Evolutionary conservation across 2,888 invertebrate genomes (phyloP), one percentile per base, ranked within the genome.

Genomic region (Pomacea canaliculata): DNA sequence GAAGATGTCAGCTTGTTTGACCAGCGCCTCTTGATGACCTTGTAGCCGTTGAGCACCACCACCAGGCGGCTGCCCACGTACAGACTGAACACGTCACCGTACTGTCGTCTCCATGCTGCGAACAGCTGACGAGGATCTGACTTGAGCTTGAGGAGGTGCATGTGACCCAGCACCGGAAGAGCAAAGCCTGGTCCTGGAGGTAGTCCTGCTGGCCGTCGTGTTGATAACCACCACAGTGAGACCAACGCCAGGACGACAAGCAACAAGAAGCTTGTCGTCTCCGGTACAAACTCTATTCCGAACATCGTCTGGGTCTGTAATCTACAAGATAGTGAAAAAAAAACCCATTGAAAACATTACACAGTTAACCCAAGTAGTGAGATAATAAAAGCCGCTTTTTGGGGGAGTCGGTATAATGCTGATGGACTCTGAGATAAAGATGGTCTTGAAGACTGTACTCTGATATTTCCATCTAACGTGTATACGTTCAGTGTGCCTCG

Each of bases 1-100:
- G 73, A 79, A 78, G 13, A 72, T 68, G 23, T 76, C 79, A 12
- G 72, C 73, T 27, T 78, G 73, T 59, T 71, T 79, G 23, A 79
- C 72, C 48, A 79, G 68, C 18, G 76, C 71, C n/a, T 79, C 62
- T 74, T 78, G 23, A 79, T 51, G 27, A 73, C 60, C 7, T 78
- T 70, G n/a, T 72, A 78, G 12, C 73, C 72, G 68, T 76, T 79
- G 65, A 79, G 51, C 19, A 77, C 73, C 19, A 79, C 74, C 19
- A 77, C 73, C 19, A 73, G 70, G 2, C 13, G 18, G 2, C 51
- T 3, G 49, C 77, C 77, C 59, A 71, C 46, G 60, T 73, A 67
- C 46, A 73, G 48, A 48, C 77, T 73, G 46, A 56, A 56, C 51
- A 56, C 51, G 1, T 56, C 51, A 56, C 51, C 51, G 51, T 56